Base-by-base conservation (phyloP, 2,888 invertebrate species). In the Rhabditoides inermis region DNA sequence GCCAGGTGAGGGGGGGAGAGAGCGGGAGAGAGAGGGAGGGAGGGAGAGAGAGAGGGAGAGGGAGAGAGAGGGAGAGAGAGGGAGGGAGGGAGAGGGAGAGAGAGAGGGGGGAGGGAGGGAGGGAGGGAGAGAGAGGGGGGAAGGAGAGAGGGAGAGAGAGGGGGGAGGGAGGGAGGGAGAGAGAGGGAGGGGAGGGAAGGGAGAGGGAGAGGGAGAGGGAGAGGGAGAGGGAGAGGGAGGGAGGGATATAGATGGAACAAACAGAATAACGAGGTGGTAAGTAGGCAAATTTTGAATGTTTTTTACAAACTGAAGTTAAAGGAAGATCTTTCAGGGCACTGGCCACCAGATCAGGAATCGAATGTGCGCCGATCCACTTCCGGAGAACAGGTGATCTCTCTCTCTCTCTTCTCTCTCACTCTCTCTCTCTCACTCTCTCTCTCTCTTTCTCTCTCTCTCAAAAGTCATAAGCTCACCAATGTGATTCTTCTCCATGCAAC, bases 311-410 rank as follows among this genome's bases (percentile, higher is more conserved):
- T n/a, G n/a, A n/a, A 45, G 45, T 28, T 42, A 50, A 25, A 44
- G 50, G 27, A 35, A 44, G 6, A 44, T 44, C n/a, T 50, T 42
- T 49, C 55, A 58, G 3, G 64, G 64, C 40, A 61, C 55, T 7
- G 73, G 73, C 3, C 73, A 73, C 45, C 72, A 72, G 45, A 68
- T 76, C 40, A 59, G 76, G 23, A 72, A 76, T 45, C 55, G 76
- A 49, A 73, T 76, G 71, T 76, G 76, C 57, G 64, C 73, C 40
- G 61, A 68, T 40, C 76, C 76, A 18, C 55, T 73, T 25, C 76
- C 74, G 2, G 62, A 70, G 3, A 76, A 76, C 49, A 49, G 59
- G 63, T 59, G 10, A 36, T 2, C 35, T 23, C 3, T 45, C 20
- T 26, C n/a, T 32, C 39, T 10, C 32, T 32, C 7, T 20, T 30